Conservation (phyloP, 1,140 invertebrate species). For the Eriosoma lanigerum region DNA sequence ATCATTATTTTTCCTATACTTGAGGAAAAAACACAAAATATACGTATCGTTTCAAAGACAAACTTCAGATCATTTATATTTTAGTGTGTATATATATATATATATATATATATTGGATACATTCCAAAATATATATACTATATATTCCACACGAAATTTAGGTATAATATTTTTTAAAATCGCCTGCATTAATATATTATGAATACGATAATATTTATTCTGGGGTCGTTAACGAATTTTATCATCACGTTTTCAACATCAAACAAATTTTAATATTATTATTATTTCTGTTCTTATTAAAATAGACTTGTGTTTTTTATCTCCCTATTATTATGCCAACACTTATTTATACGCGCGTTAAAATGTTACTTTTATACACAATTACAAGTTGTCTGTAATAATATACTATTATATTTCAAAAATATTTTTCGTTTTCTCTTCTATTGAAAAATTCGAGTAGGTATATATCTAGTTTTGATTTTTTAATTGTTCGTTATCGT, state of each 20-base stretch:
- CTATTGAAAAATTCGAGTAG: slow-evolving; percentile 20
- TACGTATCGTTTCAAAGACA: slow-evolving; percentile 4
- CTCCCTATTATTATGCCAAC: neutral
- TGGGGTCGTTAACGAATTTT: slow-evolving; percentile 31
- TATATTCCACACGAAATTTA: neutral
- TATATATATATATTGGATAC: neutral
- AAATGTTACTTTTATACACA: neutral
- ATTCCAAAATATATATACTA: neutral
- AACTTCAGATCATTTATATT: neutral
- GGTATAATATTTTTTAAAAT: no score
- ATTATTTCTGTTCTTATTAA: slow-evolving; percentile 19
- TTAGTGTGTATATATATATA: no score
- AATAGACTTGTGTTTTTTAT: slow-evolving; percentile 28
- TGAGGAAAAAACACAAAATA: neutral
- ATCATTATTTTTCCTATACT: no score
- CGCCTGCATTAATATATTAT: no score
- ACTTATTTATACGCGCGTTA: no score
- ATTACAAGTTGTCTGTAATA: no score
- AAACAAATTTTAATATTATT: slow-evolving; percentile 17
- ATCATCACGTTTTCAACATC: slow-evolving; percentile 35
- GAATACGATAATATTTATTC: slow-evolving; percentile 24
- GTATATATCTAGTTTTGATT: no score
- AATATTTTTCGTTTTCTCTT: neutral
- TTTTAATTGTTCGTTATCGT: no score
- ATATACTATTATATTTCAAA: neutral